A percentile compares a stretch with the other conserved stretches of the same genome.
phyloP scores from a whole-genome alignment of 2,888 invertebrate genomes.

The Dromius quadrimaculatus region DNA sequence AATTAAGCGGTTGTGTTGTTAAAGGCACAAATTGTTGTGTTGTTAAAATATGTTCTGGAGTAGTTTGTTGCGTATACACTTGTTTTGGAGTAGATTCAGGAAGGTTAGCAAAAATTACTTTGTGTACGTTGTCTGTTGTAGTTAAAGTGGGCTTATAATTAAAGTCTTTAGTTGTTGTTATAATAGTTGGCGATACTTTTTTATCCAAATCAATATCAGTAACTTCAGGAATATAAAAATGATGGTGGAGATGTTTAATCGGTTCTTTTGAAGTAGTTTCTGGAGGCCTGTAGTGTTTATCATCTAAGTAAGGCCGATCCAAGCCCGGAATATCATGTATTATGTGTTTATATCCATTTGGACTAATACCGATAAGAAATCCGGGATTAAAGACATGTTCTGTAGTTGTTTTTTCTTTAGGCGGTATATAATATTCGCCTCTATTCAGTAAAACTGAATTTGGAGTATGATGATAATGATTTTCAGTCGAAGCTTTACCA shows the following conservation, averaged over 20 bases:
- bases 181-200: slow-evolving; percentile 8
- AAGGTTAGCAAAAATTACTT: slow-evolving; percentile 28
- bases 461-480: slow-evolving; percentile 39
- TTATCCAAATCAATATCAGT: slow-evolving; percentile 40
- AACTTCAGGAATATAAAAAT: slow-evolving; percentile 48
- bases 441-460: slow-evolving; percentile 37
- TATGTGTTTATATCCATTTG: slow-evolving; percentile 59
- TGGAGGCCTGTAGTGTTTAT: slow-evolving; percentile 22
- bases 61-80: slow-evolving; percentile 21
- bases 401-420: slow-evolving; percentile 29
- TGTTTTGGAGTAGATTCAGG: slow-evolving; percentile 22
- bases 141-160: slow-evolving; percentile 39
- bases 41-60: not conserved
- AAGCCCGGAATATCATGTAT: slow-evolving; percentile 59
- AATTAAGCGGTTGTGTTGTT: slow-evolving; percentile 27
- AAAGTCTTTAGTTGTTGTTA: slow-evolving; percentile 34
- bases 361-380: slow-evolving; percentile 56
- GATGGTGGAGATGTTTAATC: slow-evolving; percentile 51
- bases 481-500: slow-evolving; percentile 11
- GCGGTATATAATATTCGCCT: slow-evolving; percentile 35
- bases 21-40: slow-evolving; percentile 25
- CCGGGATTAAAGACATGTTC: slow-evolving; percentile 44
- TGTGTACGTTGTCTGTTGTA: slow-evolving; percentile 4
- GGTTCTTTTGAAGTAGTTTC: slow-evolving; percentile 44
- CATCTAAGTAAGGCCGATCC: slow-evolving; percentile 28